Percentiles rank a stretch among this genome's conserved stretches.
Evolutionary conservation across 2,797 vertebrate species (phyloP).

Genomic region (Scomberomorus guttatus): DNA sequence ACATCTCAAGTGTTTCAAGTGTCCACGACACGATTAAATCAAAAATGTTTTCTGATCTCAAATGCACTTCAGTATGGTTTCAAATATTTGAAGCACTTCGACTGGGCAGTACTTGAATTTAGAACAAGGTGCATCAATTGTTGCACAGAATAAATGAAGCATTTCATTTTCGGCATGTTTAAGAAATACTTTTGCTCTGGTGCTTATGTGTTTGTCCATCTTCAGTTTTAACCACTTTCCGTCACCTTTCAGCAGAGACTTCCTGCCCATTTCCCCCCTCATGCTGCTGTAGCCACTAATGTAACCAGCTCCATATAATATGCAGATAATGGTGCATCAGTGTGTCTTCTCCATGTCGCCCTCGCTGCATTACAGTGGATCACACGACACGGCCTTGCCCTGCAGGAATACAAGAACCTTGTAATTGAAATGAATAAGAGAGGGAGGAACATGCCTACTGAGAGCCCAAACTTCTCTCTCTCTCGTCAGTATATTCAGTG

Average conservation of each 20-base stretch:
- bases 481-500: constrained; percentile 75
- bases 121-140: constrained; percentile 36
- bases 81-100: constrained; percentile 28
- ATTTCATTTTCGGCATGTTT: constrained; percentile 11
- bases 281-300: constrained; percentile 58
- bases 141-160: constrained; percentile 4
- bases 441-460: constrained; percentile 77
- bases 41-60: constrained; percentile 35
- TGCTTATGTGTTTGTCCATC: constrained; percentile 50
- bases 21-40: constrained; percentile 42
- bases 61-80: constrained; percentile 19
- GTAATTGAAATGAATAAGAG: constrained; percentile 85
- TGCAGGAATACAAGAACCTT: constrained; percentile 84
- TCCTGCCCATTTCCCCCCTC: constrained; percentile 46
- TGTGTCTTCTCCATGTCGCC: constrained; percentile 70
- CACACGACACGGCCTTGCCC: constrained; percentile 81
- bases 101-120: constrained; percentile 26
- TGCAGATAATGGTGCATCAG: constrained; percentile 80
- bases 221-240: constrained; percentile 33
- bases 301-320: constrained; percentile 77
- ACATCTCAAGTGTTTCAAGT: constrained; percentile 33
- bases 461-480: constrained; percentile 77
- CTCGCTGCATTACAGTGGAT: constrained; percentile 75
- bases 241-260: constrained; percentile 51
- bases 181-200: constrained; percentile 28